Evolutionary conservation across 2,797 vertebrate genomes (phyloP).

Genomic region (Gephyroberyx darwinii): DNA sequence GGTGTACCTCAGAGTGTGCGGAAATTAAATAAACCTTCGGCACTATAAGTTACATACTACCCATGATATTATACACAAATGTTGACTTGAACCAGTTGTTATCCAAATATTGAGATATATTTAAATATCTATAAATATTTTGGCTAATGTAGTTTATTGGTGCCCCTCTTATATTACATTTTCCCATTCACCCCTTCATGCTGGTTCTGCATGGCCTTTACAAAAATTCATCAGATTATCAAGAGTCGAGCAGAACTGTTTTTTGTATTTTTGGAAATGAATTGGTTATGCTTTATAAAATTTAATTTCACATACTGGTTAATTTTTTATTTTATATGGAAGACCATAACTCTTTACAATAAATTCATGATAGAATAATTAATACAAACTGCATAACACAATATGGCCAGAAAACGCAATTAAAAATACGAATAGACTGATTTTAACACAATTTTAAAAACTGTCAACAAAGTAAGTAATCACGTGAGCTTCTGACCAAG

Average conservation of each 20-base stretch:
- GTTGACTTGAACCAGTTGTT: rapidly evolving
- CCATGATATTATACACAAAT: rapidly evolving
- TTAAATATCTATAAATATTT: background rate
- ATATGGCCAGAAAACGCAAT: too few relatives aligned
- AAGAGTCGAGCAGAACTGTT: background rate
- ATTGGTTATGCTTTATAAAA: background rate
- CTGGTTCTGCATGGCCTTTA: background rate
- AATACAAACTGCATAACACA: too few relatives aligned
- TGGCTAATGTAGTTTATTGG: too few relatives aligned
- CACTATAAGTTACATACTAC: rapidly evolving
- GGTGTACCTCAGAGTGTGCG: background rate
- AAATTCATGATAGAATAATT: too few relatives aligned
- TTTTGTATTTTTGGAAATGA: background rate
- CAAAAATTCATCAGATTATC: background rate
- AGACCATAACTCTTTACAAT: too few relatives aligned
- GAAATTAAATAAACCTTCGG: background rate
- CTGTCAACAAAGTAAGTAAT: background rate
- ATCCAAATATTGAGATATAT: background rate
- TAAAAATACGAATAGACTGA: too few relatives aligned
- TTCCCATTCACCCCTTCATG: background rate
- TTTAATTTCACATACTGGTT: too few relatives aligned
- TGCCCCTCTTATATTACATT: too few relatives aligned
- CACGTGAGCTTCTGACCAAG: conserved; percentile 48
- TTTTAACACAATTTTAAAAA: conserved; percentile 7
- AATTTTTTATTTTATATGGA: too few relatives aligned